Percentiles rank a stretch among this genome's conserved stretches.
Conservation (phyloP, 2,888 invertebrate genomes). For the Luffia ferchaultella region DNA sequence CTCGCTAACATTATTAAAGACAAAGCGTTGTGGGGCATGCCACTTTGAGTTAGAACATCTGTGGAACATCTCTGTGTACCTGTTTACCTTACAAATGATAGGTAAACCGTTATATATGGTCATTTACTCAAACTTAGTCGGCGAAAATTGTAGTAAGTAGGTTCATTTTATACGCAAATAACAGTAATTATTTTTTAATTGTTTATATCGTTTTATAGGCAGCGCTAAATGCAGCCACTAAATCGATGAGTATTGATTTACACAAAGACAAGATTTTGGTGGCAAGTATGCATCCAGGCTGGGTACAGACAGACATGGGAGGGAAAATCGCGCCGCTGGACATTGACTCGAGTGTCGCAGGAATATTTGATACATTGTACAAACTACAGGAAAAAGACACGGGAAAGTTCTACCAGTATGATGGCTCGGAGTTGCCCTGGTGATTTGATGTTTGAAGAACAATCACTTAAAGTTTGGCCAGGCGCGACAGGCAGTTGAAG, state of each 20-base stretch:
- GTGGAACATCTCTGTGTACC: too few relatives aligned
- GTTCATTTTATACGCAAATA: too few relatives aligned
- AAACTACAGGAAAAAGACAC: constrained; percentile 71
- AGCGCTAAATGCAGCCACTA: constrained; percentile 87
- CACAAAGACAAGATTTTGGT: constrained; percentile 78
- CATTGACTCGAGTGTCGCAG: constrained; percentile 70
- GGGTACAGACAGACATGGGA: constrained; percentile 93
- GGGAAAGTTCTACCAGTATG: constrained; percentile 81
- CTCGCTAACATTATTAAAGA: too few relatives aligned
- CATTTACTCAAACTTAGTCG: too few relatives aligned
- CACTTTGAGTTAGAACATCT: too few relatives aligned
- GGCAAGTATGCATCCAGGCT: constrained; percentile 84
- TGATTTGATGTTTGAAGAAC: constrained; percentile 30
- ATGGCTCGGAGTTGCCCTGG: constrained; percentile 79
- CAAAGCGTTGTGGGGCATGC: too few relatives aligned
- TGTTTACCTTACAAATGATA: too few relatives aligned
- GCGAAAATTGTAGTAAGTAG: too few relatives aligned
- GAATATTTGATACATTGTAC: constrained; percentile 72
- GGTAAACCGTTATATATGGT: too few relatives aligned
- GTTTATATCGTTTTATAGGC: constrained; percentile 61
- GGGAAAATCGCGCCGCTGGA: constrained; percentile 81
- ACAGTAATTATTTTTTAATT: not conserved
- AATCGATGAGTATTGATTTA: constrained; percentile 84
- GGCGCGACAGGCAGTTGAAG: too few relatives aligned
- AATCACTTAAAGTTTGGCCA: too few relatives aligned